A percentile compares a stretch with the other conserved stretches of the same genome.
These are phyloP conservation scores for Subacronicta megacephala DNA, from an alignment of 2,888 invertebrate genomes.

Conservation along the genomic window DNA sequence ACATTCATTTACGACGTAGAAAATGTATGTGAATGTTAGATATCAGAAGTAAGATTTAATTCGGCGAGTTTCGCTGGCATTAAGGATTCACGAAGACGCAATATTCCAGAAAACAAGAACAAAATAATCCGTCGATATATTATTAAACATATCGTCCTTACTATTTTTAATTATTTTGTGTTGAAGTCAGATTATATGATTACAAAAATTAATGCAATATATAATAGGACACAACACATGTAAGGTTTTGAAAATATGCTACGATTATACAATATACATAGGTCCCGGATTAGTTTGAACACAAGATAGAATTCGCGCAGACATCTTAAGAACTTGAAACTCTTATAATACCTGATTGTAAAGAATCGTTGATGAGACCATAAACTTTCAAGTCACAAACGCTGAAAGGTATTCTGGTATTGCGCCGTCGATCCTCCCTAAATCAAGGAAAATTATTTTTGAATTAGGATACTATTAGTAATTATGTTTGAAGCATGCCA, in stretches of 20 bases:
- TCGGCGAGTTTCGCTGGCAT: slow-evolving; percentile 67
- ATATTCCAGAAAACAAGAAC: slow-evolving; percentile 65
- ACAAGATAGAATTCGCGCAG: slow-evolving; percentile 55
- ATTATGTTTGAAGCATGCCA: background rate
- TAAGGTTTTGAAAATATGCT: too few species aligned
- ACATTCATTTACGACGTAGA: slow-evolving; percentile 68
- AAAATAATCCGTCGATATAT: slow-evolving; percentile 40
- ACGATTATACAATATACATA: too few species aligned
- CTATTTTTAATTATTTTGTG: too few species aligned
- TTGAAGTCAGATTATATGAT: too few species aligned
- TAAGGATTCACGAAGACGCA: slow-evolving; percentile 88
- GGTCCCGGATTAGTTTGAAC: slow-evolving; percentile 34
- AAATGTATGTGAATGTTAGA: slow-evolving; percentile 52
- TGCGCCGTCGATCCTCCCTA: slow-evolving; percentile 87
- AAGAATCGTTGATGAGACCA: slow-evolving; percentile 55
- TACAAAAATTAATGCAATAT: background rate
- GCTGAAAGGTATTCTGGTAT: slow-evolving; percentile 75
- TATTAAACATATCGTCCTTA: too few species aligned
- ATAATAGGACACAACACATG: too few species aligned
- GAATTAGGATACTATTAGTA: slow-evolving; percentile 11
- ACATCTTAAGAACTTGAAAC: slow-evolving; percentile 32
- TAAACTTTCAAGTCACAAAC: slow-evolving; percentile 72
- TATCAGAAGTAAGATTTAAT: slow-evolving; percentile 34
- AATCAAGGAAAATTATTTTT: slow-evolving; percentile 66
- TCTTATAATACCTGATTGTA: slow-evolving; percentile 56